phyloP scores from a whole-genome alignment of 2,113 vertebrate genomes.

The Bungarus multicinctus region DNA sequence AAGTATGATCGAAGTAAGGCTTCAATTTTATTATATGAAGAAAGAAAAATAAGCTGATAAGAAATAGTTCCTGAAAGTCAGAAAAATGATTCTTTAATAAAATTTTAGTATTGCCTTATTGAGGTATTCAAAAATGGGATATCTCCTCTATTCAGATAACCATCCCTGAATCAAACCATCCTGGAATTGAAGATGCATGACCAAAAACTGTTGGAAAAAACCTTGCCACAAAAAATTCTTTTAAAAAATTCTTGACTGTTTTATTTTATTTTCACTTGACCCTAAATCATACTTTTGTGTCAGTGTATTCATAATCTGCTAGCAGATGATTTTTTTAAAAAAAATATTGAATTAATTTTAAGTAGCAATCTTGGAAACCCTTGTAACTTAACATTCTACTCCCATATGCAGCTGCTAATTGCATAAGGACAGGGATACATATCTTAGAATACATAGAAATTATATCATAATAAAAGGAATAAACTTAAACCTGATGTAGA shows the following conservation, averaged over 20 bases:
- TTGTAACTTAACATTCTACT: not conserved
- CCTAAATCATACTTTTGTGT: not conserved
- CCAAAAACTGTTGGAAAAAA: not conserved
- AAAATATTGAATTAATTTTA: not conserved
- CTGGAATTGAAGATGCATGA: not conserved
- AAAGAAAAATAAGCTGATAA: not conserved
- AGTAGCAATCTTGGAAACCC: not conserved
- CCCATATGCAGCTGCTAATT: not conserved
- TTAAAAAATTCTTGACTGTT: not conserved
- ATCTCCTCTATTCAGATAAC: not conserved
- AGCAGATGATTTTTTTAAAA: not conserved
- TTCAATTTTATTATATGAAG: not conserved
- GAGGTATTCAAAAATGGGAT: not conserved
- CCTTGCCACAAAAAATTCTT: not conserved
- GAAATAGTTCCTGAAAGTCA: not conserved
- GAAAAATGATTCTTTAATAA: not conserved
- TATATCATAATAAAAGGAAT: not conserved
- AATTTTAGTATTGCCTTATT: not conserved
- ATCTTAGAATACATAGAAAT: not conserved
- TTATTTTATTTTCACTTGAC: not conserved
- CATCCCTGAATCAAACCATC: not conserved
- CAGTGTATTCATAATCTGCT: not conserved
- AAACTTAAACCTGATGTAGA: conserved; percentile 1
- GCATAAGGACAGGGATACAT: not conserved
- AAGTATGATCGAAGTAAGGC: not conserved